Evolutionary conservation across 35 echinoderm and acorn worm genomes (phyloP), one percentile per base, ranked within the genome.

Genomic region (Apostichopus japonicus): DNA sequence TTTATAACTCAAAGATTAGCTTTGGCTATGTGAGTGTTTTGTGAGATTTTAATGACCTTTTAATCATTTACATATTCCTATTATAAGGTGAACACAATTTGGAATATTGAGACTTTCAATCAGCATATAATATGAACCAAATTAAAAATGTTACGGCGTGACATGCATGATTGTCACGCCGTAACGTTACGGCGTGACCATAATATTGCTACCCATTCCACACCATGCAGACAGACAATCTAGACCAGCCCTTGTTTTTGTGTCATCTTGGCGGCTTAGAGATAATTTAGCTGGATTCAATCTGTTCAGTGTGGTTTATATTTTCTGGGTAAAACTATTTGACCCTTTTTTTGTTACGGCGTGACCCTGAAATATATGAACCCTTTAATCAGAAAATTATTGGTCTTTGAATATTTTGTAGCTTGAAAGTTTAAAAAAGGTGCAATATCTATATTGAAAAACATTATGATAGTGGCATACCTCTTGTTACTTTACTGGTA

Each of bases 271-370:
- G 19, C 19, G 15, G 2, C 70, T 73, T 73, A 73, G 15, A 73
- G 70, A 73, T 73, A 22, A 73, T 73, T 22, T 73, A 73, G 70
- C 15, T 73, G 70, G 14, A 73, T 73, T 73, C 19, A 17, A 17
- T 82, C 79, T 4, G 2, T 8, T 44, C 8, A 82, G 44, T 8
- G 25, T 82, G 21, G 7, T 82, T 51, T 82, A 52, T 82, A 8
- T 27, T 82, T 82, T 82, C 22, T 51, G 79, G 7, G 54, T 82
- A 5, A 19, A 82, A 82, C 79, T 82, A 33, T 51, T 82, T 27
- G 21, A 44, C 79, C n/a, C n/a, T 82, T 82, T 82, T 82, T 82
- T 23, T 19, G 79, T 17, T 51, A 82, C 79, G 23, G 79, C 25
- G 23, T 82, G 79, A 44, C 79, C 0, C 5, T 33, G 23, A 82